Base-by-base conservation (phyloP, 2,888 invertebrate species). In the Polyommatus iphigenia region DNA sequence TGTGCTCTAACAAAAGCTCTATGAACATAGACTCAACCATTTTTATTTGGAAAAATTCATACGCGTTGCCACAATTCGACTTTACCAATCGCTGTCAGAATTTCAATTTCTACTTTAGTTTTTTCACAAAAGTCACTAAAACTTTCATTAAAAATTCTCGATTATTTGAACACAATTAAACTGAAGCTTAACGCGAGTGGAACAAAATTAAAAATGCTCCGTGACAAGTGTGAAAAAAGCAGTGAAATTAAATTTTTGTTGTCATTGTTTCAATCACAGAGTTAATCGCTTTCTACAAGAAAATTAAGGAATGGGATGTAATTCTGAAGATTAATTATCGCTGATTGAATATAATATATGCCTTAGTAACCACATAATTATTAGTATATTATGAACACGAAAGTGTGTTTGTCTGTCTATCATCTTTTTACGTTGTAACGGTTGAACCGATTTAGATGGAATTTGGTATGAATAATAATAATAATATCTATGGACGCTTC, bases 91-190 rank as follows among this genome's bases (percentile, higher is more conserved):
- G n/a, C 62, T 24, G 10, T 62, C 13, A 59, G 57, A 0, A 24
- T 62, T 62, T 24, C 4, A 24, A 24, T 3, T 24, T 4, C 20
- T 20, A 24, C 62, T 6, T 13, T 24, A 59, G 59, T 59, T 62
- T 62, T 20, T 67, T 67, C 15, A 67, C 29, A 15, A 62, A 29
- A 32, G 29, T 67, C 18, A 24, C 67, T 67, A 67, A 67, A 67
- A 18, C 29, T 29, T 67, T 18, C 6, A 67, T 67, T 67, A 67
- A 29, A 24, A 67, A 6, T 32, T 7, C 67, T 67, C 67, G 32
- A 67, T 67, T 62, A 67, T 67, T 32, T 18, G 67, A 67, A 67
- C 67, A 32, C 67, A 67, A 67, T 67, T 67, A 67, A 20, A 67
- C 24, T 67, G 67, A 15, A 29, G 67, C 7, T 67, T 15, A 67